phyloP scores from a whole-genome alignment of 2,113 vertebrate species.

The Trematocara zebra region DNA sequence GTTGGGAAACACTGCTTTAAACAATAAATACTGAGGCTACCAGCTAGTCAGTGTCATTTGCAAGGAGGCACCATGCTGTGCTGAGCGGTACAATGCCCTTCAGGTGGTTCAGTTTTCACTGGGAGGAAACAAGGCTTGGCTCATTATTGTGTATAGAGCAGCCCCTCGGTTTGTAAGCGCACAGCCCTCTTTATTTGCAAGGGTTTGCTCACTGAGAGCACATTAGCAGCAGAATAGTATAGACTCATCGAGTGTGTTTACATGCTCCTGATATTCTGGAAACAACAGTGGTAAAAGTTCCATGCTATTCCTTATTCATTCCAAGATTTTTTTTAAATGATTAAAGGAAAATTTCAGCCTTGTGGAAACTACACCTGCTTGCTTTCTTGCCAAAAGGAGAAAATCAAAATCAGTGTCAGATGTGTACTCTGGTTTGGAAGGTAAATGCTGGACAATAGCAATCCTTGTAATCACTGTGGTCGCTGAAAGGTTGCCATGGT shows the following conservation, averaged over 20 bases:
- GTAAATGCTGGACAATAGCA: background rate
- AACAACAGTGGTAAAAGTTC: background rate
- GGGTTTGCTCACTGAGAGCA: slow-evolving; percentile 37
- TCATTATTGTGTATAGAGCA: slow-evolving; percentile 21
- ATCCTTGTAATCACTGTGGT: background rate
- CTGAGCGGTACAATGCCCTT: slow-evolving; percentile 22
- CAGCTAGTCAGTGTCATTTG: slow-evolving; percentile 14
- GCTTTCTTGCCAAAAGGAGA: background rate
- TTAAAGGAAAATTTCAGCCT: background rate
- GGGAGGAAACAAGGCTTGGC: slow-evolving; percentile 9
- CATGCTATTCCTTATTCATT: background rate
- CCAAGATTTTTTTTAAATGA: background rate
- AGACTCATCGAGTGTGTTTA: slow-evolving; percentile 31
- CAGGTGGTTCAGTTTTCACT: slow-evolving; percentile 8
- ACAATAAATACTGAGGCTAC: slow-evolving; percentile 18
- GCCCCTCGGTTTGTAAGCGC: slow-evolving; percentile 17
- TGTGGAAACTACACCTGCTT: background rate
- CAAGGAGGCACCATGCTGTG: slow-evolving; percentile 33
- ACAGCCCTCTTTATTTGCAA: slow-evolving; percentile 47
- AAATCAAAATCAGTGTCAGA: background rate
- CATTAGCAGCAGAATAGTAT: slow-evolving; percentile 50
- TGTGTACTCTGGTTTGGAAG: background rate
- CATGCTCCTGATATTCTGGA: slow-evolving; percentile 11
- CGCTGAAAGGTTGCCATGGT: background rate
- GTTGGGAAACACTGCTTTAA: background rate